These are phyloP conservation scores for Parelbella ahira DNA, from an alignment of 2,888 invertebrate species.

Conservation along the genomic window DNA sequence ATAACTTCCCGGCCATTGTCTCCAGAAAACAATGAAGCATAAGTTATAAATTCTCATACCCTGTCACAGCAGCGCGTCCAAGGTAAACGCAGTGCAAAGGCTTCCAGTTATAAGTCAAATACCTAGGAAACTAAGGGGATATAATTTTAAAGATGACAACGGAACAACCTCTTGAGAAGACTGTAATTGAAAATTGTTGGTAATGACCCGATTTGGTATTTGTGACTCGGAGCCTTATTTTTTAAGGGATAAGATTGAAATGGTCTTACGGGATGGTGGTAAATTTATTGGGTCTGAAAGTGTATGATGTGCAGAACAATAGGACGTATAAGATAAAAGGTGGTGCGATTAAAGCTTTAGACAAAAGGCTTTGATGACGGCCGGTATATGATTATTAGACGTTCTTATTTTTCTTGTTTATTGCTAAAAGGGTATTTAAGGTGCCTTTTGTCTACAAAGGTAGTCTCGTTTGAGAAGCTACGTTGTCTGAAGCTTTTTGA, in stretches of 20 bases:
- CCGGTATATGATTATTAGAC: constrained; percentile 30
- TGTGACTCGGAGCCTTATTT: constrained; percentile 29
- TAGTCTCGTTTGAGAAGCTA: constrained; percentile 18
- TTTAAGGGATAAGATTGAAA: constrained; percentile 26
- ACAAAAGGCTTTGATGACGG: constrained; percentile 37
- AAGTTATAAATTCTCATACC: constrained; percentile 34
- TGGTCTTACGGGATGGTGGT: constrained; percentile 5
- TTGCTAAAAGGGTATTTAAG: constrained; percentile 21
- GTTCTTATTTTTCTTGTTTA: constrained; percentile 21
- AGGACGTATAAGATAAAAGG: constrained; percentile 38
- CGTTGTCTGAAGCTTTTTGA: constrained; percentile 24
- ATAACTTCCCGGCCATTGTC: constrained; percentile 30
- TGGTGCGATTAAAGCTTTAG: constrained; percentile 36
- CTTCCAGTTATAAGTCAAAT: constrained; percentile 29
- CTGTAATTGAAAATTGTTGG: constrained; percentile 42
- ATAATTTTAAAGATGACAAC: constrained; percentile 45
- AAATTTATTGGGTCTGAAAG: constrained; percentile 38
- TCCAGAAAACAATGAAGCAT: constrained; percentile 30
- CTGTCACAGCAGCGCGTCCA: constrained; percentile 26
- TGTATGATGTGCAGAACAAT: constrained; percentile 42
- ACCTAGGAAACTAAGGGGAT: constrained; percentile 34
- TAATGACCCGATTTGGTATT: constrained; percentile 33
- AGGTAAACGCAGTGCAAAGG: constrained; percentile 22
- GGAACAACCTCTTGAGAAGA: constrained; percentile 33
- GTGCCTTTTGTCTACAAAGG: constrained; percentile 21